Percentiles rank a stretch among this genome's conserved stretches.
These are phyloP conservation scores for Tenthredo amoena DNA, from an alignment of 2,888 invertebrate genomes.

Conservation along the genomic window DNA sequence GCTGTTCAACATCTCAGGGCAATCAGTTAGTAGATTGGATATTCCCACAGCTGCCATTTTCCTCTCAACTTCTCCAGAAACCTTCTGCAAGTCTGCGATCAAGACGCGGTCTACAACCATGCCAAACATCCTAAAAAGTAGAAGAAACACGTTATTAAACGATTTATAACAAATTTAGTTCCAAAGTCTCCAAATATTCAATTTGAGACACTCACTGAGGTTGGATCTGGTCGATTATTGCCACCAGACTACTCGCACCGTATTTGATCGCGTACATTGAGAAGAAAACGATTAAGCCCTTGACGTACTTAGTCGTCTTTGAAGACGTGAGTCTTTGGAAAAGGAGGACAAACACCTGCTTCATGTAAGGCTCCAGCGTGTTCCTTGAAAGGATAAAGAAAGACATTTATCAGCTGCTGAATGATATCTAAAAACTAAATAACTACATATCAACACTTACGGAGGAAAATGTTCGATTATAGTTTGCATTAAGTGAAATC, in stretches of 20 bases:
- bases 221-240: slow-evolving; percentile 92
- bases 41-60: slow-evolving; percentile 96
- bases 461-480: slow-evolving; percentile 91
- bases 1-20: slow-evolving; percentile 84
- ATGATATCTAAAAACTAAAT: slow-evolving; percentile 16
- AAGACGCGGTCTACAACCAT: slow-evolving; percentile 97
- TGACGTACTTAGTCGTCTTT: slow-evolving; percentile 97
- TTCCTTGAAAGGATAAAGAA: slow-evolving; percentile 79
- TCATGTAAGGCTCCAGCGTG: slow-evolving; percentile 87
- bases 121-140: slow-evolving; percentile 89
- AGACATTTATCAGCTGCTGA: slow-evolving; percentile 9
- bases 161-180: slow-evolving; percentile 31
- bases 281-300: slow-evolving; percentile 94
- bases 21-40: slow-evolving; percentile 90
- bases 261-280: slow-evolving; percentile 91
- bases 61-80: slow-evolving; percentile 89
- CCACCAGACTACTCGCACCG: slow-evolving; percentile 87
- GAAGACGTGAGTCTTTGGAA: slow-evolving; percentile 95
- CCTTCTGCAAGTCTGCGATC: slow-evolving; percentile 92
- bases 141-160: slow-evolving; percentile 50
- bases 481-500: slow-evolving; percentile 93
- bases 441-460: slow-evolving; percentile 79
- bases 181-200: slow-evolving; percentile 12
- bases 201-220: slow-evolving; percentile 82
- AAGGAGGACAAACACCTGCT: slow-evolving; percentile 94